Evolutionary conservation across 2,888 invertebrate species (phyloP), one percentile per base, ranked within the genome.

Genomic region (Loripinus fragilis): DNA sequence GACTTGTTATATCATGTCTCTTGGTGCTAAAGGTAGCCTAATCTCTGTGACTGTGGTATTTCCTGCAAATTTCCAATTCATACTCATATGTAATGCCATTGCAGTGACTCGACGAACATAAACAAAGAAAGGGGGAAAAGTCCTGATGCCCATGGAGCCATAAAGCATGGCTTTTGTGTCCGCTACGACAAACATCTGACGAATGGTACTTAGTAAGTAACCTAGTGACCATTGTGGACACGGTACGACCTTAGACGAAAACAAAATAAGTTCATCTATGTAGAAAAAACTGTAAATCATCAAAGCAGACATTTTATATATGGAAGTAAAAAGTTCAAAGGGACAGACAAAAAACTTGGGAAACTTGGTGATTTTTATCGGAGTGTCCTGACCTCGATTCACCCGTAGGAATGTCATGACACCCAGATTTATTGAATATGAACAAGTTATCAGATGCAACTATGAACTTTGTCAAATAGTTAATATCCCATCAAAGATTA

Each of bases 381-480:
- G n/a, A 25, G 25, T 52, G 52, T 52, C 52, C 52, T 52, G 52
- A 52, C 52, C 52, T 52, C 15, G 52, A 25, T 52, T 52, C 52
- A 52, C 52, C 52, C 25, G 52, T 7, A 5, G 5, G 23, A 8
- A 25, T 25, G 52, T 52, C 52, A 52, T 52, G 52, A 52, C 52
- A 52, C 52, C 52, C 52, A 52, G 52, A 52, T 52, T 52, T 52
- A 52, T 52, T 52, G 52, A 52, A 52, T 52, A 52, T 52, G 23
- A 8, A 52, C 52, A 52, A 23, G 23, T 52, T 52, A 52, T 52
- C 52, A 25, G 52, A 52, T 52, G 52, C 52, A 52, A 25, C 25
- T 25, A 15, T 52, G 52, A 52, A 52, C 52, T 25, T n/a, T 25
- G 23, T 52, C 52, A 52, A 8, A 2, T 7, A 52, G 25, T 52